A percentile compares a stretch with the other conserved stretches of the same genome.
Evolutionary conservation across 2,113 vertebrate genomes (phyloP).

Genomic region (Erinaceus europaeus): DNA sequence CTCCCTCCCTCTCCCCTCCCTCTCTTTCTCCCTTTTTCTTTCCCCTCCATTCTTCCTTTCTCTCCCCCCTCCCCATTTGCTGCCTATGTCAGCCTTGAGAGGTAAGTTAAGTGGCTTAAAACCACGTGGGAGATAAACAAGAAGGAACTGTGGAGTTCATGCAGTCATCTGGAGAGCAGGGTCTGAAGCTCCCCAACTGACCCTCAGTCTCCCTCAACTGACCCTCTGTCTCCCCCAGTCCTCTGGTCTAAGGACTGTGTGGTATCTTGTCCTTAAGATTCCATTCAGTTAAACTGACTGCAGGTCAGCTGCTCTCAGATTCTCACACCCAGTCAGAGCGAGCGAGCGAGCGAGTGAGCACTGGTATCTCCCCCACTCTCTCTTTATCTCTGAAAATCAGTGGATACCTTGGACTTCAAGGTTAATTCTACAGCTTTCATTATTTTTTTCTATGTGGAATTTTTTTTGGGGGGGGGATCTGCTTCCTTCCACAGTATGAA

Average conservation of each 20-base stretch:
- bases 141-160: not conserved
- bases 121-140: not conserved
- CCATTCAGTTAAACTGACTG: conserved; percentile 69
- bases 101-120: not conserved
- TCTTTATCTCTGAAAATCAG: not conserved
- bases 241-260: not conserved
- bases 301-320: not conserved
- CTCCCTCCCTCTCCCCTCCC: not conserved
- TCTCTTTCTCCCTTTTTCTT: not conserved
- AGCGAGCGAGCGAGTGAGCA: too few species aligned
- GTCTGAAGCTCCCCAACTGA: not conserved
- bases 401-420: not conserved
- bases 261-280: conserved; percentile 17
- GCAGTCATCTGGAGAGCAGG: not conserved
- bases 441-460: not conserved
- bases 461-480: conserved; percentile 9
- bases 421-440: not conserved
- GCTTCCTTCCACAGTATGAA: not conserved
- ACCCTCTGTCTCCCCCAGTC: not conserved
- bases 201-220: too few species aligned
- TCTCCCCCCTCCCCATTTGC: rapidly evolving
- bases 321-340: not conserved
- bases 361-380: not conserved
- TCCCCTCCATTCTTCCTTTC: not conserved
- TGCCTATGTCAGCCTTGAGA: not conserved